Evolutionary conservation across 2,888 invertebrate species (phyloP).

Genomic region (Cerastis rubricosa): DNA sequence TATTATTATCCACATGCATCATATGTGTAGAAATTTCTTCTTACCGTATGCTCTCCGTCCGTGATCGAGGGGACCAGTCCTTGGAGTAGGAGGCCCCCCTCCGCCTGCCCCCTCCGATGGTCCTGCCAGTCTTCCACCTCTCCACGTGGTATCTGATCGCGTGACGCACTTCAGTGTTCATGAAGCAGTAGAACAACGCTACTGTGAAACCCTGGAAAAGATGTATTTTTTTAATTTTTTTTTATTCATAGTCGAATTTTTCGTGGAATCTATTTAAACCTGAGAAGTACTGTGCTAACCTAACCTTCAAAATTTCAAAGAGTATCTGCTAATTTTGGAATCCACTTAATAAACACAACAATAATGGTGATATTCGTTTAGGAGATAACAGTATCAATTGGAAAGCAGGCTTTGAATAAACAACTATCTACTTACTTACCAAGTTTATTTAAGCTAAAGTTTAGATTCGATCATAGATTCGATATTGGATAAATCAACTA

Average conservation of each 20-base stretch:
- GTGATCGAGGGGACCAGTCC: conserved; percentile 95
- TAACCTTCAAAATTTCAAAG: neutral
- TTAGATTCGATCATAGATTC: neutral
- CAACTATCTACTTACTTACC: neutral
- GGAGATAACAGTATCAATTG: neutral
- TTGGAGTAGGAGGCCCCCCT: conserved; percentile 94
- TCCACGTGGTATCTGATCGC: conserved; percentile 95
- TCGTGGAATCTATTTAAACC: too few relatives aligned
- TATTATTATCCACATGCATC: conserved; percentile 37
- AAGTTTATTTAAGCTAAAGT: neutral
- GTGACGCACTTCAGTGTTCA: conserved; percentile 97
- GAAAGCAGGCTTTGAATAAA: neutral
- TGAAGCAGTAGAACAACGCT: conserved; percentile 97
- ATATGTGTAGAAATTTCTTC: conserved; percentile 21
- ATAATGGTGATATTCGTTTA: neutral
- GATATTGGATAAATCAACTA: conserved; percentile 12
- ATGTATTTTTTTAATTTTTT: neutral
- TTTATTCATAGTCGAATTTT: neutral
- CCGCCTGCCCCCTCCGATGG: conserved; percentile 91
- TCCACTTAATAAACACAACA: neutral
- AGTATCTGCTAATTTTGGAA: neutral
- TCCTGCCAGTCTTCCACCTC: conserved; percentile 94
- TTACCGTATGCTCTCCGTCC: conserved; percentile 96
- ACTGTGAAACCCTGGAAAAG: conserved; percentile 95
- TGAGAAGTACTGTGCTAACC: too few relatives aligned